Percentiles rank a stretch among this genome's conserved stretches.
Evolutionary conservation across 64 coral and sea anemone genomes (phyloP).

Genomic region (Pachyseris speciosa): DNA sequence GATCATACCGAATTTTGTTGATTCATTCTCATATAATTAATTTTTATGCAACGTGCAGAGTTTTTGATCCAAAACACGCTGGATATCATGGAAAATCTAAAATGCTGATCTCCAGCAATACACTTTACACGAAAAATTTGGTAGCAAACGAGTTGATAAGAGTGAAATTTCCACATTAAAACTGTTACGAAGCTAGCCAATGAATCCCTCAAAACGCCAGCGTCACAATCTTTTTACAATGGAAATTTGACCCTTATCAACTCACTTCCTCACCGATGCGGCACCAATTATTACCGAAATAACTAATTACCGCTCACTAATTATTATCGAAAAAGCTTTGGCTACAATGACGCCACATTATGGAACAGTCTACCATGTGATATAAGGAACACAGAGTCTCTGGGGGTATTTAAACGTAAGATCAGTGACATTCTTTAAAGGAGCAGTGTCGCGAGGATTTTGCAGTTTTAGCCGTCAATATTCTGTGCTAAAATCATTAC

Average conservation of each 20-base stretch:
- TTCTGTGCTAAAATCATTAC: too few relatives aligned
- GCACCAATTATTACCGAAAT: too few relatives aligned
- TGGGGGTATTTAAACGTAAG: too few relatives aligned
- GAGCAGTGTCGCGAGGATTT: too few relatives aligned
- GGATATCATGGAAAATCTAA: constrained; percentile 10
- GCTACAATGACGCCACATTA: too few relatives aligned
- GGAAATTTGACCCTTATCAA: not conserved
- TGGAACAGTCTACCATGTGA: too few relatives aligned
- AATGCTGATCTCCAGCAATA: not conserved
- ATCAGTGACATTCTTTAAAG: too few relatives aligned
- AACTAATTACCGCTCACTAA: too few relatives aligned
- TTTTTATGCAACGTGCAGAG: not conserved
- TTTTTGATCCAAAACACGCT: not conserved
- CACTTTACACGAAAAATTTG: not conserved
- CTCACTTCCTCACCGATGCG: not conserved
- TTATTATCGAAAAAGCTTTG: too few relatives aligned
- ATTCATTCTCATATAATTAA: not conserved
- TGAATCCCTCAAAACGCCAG: constrained; percentile 1
- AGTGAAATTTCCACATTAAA: not conserved
- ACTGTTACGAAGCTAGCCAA: not conserved
- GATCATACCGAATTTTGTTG: constrained; percentile 9
- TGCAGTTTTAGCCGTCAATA: too few relatives aligned
- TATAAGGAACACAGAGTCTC: too few relatives aligned
- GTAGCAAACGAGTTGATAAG: not conserved
- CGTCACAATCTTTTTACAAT: not conserved